Evolutionary conservation across 2,888 invertebrate species (phyloP), one percentile per base, ranked within the genome.

Genomic region (Rhamphomyia laevipes): DNA sequence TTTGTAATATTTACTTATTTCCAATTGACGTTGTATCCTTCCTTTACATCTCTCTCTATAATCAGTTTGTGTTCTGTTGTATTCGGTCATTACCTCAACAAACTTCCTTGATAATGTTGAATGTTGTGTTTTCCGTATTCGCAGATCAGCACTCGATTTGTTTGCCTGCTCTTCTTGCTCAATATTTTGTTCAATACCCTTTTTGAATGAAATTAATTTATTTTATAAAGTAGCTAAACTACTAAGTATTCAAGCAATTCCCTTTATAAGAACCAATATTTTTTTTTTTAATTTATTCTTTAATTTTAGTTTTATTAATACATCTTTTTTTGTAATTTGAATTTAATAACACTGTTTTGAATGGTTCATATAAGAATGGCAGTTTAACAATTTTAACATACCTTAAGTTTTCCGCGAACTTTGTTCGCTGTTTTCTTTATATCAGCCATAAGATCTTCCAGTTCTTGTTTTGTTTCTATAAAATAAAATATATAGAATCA

Each of bases 361-460:
- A n/a, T n/a, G n/a, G n/a, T n/a, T n/a, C n/a, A n/a, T n/a, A 33
- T 33, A 9, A 13, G 12, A 33, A 13, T 33, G 21, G 3, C 21
- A 3, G 3, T 21, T 21, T 21, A n/a, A 4, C 4, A 37, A 37
- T 37, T n/a, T 4, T n/a, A 37, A 41, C 11, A 41, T 90, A 91
- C 86, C 84, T 93, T 94, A 82, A 94, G 86, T 77, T 92, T 93
- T 74, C 88, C 88, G 77, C 94, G 83, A 71, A 96, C 95, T 89
- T 93, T 94, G 78, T 96, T 96, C 76, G 96, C 95, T 75, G 91
- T 93, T 83, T 93, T 93, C 82, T 96, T 96, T 69, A 96, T 94
- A 73, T 94, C 93, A 67, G 93, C 91, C 96, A 96, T 96, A 70
- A 95, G 82, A 78, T 96, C 94, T 78, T 96, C 96, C 75, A 96